These are phyloP conservation scores for Pachydiplax longipennis DNA, from an alignment of 2,888 invertebrate species.

Conservation along the genomic window DNA sequence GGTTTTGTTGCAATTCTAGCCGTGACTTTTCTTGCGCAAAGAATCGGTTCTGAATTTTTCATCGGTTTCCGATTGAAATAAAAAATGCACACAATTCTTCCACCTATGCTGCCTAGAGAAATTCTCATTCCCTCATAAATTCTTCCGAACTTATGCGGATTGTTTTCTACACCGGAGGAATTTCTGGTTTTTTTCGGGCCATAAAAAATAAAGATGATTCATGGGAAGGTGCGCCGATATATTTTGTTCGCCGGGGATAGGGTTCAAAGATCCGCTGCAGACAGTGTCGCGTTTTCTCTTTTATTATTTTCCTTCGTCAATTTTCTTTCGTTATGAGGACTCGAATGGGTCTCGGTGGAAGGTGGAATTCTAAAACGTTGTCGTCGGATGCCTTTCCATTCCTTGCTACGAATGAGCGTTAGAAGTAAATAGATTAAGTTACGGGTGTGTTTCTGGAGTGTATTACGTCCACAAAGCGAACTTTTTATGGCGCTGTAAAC, in stretches of 20 bases:
- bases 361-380: background rate
- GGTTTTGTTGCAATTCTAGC: too few relatives aligned
- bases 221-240: background rate
- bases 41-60: slow-evolving; percentile 3
- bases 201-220: background rate
- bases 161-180: background rate
- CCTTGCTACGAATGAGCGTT: background rate
- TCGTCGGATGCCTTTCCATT: background rate
- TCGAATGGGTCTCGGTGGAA: background rate
- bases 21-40: too few relatives aligned
- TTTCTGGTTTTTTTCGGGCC: background rate
- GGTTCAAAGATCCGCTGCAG: background rate
- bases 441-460: background rate
- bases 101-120: background rate
- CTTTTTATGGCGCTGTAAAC: background rate
- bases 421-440: background rate
- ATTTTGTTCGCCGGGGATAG: background rate
- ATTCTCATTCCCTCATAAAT: background rate
- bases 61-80: slow-evolving; percentile 42
- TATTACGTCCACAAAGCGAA: background rate
- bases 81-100: background rate
- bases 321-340: background rate
- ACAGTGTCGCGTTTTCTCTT: background rate
- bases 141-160: slow-evolving; percentile 3
- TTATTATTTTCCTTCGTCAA: background rate